A percentile compares a stretch with the other conserved stretches of the same genome.
phyloP scores from a whole-genome alignment of 2,888 invertebrate species.

The Drosophila sordidula region DNA sequence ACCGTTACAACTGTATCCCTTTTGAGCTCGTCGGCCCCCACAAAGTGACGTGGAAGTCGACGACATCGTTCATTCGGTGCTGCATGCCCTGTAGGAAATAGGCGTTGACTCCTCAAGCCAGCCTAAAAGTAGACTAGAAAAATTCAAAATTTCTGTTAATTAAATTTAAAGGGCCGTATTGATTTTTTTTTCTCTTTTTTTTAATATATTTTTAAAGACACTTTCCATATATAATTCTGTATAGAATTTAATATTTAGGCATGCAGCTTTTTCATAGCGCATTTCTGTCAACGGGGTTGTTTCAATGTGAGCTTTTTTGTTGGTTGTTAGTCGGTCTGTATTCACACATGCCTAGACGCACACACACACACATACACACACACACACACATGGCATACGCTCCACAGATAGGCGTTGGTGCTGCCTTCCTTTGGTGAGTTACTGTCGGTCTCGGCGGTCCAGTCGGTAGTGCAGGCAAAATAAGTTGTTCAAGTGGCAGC shows the following conservation, averaged over 20 bases:
- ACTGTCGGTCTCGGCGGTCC: conserved; percentile 62
- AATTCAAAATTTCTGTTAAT: conserved; percentile 19
- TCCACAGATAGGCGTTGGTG: conserved; percentile 18
- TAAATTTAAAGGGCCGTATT: background rate
- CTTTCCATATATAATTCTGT: conserved; percentile 7
- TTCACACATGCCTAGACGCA: conserved; percentile 42
- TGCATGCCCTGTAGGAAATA: conserved; percentile 68
- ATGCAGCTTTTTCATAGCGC: background rate
- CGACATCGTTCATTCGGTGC: conserved; percentile 52
- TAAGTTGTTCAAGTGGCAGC: conserved; percentile 83
- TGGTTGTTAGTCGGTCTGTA: conserved; percentile 25
- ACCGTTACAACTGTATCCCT: conserved; percentile 78
- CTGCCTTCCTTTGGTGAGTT: conserved; percentile 55
- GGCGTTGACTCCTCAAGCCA: conserved; percentile 33
- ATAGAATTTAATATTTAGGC: background rate
- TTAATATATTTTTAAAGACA: background rate
- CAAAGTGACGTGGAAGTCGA: conserved; percentile 44
- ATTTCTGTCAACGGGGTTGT: conserved; percentile 47
- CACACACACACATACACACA: conserved; percentile 15
- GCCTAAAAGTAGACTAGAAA: conserved; percentile 67
- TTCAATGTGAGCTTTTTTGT: conserved; percentile 32
- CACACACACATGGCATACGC: conserved; percentile 10
- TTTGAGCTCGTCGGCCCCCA: conserved; percentile 45
- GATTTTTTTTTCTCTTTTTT: background rate
- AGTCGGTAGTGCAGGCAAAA: conserved; percentile 64